phyloP scores from a whole-genome alignment of 2,888 invertebrate genomes.

The Punctoribates punctum region DNA sequence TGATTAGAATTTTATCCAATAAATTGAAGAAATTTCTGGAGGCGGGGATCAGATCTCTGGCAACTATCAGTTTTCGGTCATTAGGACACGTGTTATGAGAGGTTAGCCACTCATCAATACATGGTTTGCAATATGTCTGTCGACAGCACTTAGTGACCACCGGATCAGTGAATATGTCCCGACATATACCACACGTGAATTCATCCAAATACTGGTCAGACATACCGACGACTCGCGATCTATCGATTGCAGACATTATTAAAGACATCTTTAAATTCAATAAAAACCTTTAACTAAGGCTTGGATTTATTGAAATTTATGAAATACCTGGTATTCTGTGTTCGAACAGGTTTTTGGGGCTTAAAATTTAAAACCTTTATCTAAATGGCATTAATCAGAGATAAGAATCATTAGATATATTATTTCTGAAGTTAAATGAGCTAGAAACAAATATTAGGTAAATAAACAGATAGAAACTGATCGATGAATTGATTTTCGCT shows the following conservation, averaged over 20 bases:
- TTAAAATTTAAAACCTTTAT: no score
- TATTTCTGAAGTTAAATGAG: no score
- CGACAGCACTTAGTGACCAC: not conserved
- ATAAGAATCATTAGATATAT: no score
- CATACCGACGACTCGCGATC: not conserved
- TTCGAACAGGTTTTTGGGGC: no score
- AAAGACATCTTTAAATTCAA: no score
- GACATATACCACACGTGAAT: conserved; percentile 4
- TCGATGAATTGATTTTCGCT: no score
- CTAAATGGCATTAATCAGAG: no score
- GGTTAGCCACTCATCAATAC: not conserved
- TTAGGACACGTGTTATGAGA: not conserved
- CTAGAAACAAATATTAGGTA: no score
- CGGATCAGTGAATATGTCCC: not conserved
- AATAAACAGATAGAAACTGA: no score
- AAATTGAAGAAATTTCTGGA: not conserved
- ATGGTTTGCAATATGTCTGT: not conserved
- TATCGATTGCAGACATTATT: not conserved
- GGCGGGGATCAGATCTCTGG: not conserved
- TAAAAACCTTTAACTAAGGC: no score
- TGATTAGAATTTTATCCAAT: not conserved
- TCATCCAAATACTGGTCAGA: not conserved
- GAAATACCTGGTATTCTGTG: no score
- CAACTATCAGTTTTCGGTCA: not conserved
- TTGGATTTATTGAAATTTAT: no score